Percentiles rank a stretch among this genome's conserved stretches.
Evolutionary conservation across 1,140 invertebrate genomes (phyloP).

Genomic region (Myzus persicae): DNA sequence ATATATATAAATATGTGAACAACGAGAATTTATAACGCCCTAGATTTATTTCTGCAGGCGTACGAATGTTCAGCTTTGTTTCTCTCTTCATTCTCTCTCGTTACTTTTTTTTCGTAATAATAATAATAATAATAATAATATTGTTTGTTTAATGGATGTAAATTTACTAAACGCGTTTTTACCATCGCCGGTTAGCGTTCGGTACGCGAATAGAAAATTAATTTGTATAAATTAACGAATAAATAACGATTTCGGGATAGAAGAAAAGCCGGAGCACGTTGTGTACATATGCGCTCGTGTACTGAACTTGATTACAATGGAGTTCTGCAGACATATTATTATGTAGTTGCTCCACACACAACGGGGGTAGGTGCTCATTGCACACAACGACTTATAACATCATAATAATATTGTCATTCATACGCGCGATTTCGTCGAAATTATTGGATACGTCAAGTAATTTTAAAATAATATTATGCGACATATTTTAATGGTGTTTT

Average conservation of each 20-base stretch:
- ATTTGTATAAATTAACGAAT: background rate
- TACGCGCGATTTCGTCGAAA: background rate
- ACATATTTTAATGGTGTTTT: too few relatives aligned
- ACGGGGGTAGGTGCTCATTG: too few relatives aligned
- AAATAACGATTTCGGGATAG: background rate
- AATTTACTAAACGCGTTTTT: background rate
- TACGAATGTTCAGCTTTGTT: background rate
- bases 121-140: background rate
- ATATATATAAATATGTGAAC: background rate
- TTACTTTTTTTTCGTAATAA: background rate
- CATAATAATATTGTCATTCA: background rate
- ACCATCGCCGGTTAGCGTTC: background rate
- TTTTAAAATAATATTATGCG: background rate
- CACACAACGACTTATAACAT: background rate
- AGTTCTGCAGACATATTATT: background rate
- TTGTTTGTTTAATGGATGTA: constrained; percentile 9
- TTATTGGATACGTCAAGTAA: background rate
- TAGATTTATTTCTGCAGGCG: background rate
- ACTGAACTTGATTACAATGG: background rate
- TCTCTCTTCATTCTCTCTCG: background rate
- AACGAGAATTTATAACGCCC: background rate
- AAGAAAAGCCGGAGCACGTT: background rate
- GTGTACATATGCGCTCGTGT: background rate
- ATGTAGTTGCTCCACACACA: background rate
- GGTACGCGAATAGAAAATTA: background rate